phyloP scores from a whole-genome alignment of 2,888 invertebrate species.

The Nephrocerus scutellatus region DNA sequence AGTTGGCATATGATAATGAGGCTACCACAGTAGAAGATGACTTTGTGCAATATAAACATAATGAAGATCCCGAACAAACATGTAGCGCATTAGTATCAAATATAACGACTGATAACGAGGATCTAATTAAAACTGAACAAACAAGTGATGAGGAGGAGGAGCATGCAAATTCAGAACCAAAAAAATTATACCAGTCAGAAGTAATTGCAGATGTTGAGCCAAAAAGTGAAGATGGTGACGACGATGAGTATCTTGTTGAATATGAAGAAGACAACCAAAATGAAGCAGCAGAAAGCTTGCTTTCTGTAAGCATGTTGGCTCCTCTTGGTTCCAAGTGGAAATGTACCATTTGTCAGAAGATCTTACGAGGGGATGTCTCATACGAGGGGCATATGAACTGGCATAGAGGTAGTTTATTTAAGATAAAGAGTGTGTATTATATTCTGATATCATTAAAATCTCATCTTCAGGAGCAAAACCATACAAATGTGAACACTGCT shows the following conservation, averaged over 20 bases:
- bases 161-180: background rate
- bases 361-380: slow-evolving; percentile 26
- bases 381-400: slow-evolving; percentile 28
- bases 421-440: too few relatives aligned
- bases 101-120: too few relatives aligned
- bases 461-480: too few relatives aligned
- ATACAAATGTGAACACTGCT: slow-evolving; percentile 22
- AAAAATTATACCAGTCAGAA: background rate
- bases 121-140: too few relatives aligned
- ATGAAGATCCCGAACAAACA: too few relatives aligned
- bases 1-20: too few relatives aligned
- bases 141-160: slow-evolving; percentile 1
- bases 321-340: slow-evolving; percentile 22
- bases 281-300: background rate
- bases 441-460: too few relatives aligned
- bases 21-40: too few relatives aligned
- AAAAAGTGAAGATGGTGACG: slow-evolving; percentile 24
- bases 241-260: slow-evolving; percentile 22
- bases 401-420: slow-evolving; percentile 23
- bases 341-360: slow-evolving; percentile 23
- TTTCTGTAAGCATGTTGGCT: background rate
- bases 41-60: too few relatives aligned
- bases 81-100: too few relatives aligned
- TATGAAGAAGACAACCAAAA: slow-evolving; percentile 12
- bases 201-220: slow-evolving; percentile 6